These are phyloP conservation scores for Monarcha castaneiventris DNA, from an alignment of 2,113 vertebrate species.

Conservation along the genomic window DNA sequence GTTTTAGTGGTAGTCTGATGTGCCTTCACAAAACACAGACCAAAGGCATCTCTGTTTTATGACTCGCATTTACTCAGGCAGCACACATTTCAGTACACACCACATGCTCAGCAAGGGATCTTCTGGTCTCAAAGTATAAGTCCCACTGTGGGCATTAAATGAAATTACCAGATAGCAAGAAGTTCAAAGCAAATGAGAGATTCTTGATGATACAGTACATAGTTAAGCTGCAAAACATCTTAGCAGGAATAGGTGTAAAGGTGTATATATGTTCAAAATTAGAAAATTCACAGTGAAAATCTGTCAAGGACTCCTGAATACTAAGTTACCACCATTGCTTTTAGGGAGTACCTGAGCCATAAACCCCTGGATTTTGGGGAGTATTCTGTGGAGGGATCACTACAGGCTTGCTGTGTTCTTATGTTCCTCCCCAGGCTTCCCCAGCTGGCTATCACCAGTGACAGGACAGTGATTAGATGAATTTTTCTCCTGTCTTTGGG, in stretches of 20 bases:
- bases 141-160: not conserved
- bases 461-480: not conserved
- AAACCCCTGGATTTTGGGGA: not conserved
- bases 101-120: not conserved
- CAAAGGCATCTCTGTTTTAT: not conserved
- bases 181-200: not conserved
- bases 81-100: not conserved
- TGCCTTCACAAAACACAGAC: not conserved
- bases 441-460: not conserved
- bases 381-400: not conserved
- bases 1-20: not conserved
- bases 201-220: not conserved
- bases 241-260: not conserved
- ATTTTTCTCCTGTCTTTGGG: not conserved
- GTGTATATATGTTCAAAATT: not conserved
- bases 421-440: not conserved
- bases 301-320: not conserved
- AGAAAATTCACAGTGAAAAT: not conserved
- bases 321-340: not conserved
- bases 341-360: not conserved
- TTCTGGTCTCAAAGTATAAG: not conserved
- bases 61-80: not conserved
- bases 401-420: not conserved
- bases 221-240: not conserved
- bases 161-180: slow-evolving; percentile 1